Conservation (phyloP, 2,888 invertebrate species). For the Archips crataeganus region DNA sequence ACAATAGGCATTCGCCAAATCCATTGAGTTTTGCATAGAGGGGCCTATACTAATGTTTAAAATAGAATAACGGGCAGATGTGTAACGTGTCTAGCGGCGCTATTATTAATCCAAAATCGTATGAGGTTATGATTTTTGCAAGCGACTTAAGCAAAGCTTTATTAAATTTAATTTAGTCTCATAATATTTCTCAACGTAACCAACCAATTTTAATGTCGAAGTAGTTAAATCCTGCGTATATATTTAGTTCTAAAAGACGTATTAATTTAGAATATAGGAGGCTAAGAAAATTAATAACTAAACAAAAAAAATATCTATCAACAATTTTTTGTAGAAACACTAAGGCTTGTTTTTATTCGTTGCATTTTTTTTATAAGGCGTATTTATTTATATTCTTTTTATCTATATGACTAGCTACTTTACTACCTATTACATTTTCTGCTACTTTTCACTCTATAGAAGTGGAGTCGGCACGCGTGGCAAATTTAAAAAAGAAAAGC, state of each 20-base stretch:
- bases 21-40: conserved; percentile 83
- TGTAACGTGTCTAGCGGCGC: conserved; percentile 30
- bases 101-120: conserved; percentile 38
- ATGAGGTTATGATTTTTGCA: conserved; percentile 1
- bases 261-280: too few species aligned
- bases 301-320: too few species aligned
- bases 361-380: too few species aligned
- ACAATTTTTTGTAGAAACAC: too few species aligned
- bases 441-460: background rate
- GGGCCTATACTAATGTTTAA: conserved; percentile 68
- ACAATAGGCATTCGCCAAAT: conserved; percentile 69
- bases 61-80: conserved; percentile 55
- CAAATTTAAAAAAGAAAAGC: conserved; percentile 18
- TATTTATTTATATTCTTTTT: too few species aligned
- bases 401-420: background rate
- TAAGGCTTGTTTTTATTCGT: too few species aligned
- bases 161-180: too few species aligned
- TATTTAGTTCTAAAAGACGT: too few species aligned
- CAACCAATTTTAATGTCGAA: too few species aligned
- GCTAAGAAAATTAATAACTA: too few species aligned
- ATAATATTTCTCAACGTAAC: too few species aligned
- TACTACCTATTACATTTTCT: background rate
- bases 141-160: background rate
- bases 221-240: too few species aligned
- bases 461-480: conserved; percentile 5